These are phyloP conservation scores for Sphinx pinastri DNA, from an alignment of 2,888 invertebrate species.

Conservation along the genomic window DNA sequence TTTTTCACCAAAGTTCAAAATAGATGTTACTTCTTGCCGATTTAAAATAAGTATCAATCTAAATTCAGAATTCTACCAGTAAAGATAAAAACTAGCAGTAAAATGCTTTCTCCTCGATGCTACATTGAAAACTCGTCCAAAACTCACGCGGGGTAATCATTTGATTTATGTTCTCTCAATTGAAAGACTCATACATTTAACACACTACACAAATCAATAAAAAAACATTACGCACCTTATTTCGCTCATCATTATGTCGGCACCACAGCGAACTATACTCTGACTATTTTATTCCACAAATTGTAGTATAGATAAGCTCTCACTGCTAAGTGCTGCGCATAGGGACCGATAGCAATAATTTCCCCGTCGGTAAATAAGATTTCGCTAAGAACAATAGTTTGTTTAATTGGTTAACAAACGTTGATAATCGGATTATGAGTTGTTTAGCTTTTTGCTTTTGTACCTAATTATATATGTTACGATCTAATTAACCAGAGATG, in stretches of 20 bases:
- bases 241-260: neutral
- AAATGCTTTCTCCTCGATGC: too few relatives aligned
- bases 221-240: conserved; percentile 10
- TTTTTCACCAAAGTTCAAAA: too few relatives aligned
- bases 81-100: too few relatives aligned
- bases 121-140: too few relatives aligned
- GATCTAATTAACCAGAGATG: conserved; percentile 4
- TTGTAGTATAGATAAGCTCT: neutral
- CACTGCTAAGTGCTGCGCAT: conserved; percentile 4
- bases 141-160: too few relatives aligned
- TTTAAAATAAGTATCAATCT: too few relatives aligned
- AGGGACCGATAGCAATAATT: conserved; percentile 10
- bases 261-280: conserved; percentile 5
- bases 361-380: conserved; percentile 9
- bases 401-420: conserved; percentile 17
- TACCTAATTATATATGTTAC: neutral
- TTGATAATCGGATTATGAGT: conserved; percentile 11
- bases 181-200: neutral
- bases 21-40: too few relatives aligned
- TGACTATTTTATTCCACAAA: neutral
- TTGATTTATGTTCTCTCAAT: neutral
- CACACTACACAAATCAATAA: neutral
- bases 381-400: conserved; percentile 16
- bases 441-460: neutral
- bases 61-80: too few relatives aligned